Evolutionary conservation across 2,797 vertebrate species (phyloP).

Genomic region (Alca torda): DNA sequence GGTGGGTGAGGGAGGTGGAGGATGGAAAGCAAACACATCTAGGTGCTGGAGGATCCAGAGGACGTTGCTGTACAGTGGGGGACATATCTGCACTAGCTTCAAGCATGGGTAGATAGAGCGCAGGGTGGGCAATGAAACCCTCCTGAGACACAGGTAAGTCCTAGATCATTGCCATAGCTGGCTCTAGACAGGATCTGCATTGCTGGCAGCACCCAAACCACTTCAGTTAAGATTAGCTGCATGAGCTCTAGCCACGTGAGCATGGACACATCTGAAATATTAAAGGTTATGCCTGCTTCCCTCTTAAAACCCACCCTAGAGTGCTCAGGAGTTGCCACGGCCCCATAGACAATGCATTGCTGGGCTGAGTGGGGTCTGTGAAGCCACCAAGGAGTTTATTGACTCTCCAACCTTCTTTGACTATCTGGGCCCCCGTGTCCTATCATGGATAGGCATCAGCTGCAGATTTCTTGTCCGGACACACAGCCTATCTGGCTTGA

Average conservation of each 20-base stretch:
- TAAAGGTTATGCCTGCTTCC: accelerated
- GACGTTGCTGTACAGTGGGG: accelerated
- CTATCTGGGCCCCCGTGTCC: too few species aligned
- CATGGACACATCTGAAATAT: not conserved
- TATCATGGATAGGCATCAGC: accelerated
- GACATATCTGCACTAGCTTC: not conserved
- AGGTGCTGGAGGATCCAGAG: not conserved
- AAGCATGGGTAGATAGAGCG: not conserved
- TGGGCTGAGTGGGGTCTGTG: not conserved
- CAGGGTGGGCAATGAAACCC: not conserved
- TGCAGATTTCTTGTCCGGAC: not conserved
- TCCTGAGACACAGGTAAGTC: not conserved
- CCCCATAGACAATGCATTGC: not conserved
- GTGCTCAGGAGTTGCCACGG: accelerated
- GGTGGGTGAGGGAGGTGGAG: not conserved
- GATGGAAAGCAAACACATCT: not conserved
- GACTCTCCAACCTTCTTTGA: not conserved
- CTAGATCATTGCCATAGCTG: not conserved
- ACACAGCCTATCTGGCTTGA: not conserved
- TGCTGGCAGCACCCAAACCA: not conserved
- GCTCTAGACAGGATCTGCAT: not conserved
- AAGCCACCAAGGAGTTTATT: not conserved
- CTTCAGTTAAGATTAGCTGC: not conserved
- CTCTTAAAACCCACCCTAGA: not conserved
- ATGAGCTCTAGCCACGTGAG: not conserved